Evolutionary conservation across 2,113 vertebrate genomes (phyloP).

Genomic region (Myrmophylax atrothorax): DNA sequence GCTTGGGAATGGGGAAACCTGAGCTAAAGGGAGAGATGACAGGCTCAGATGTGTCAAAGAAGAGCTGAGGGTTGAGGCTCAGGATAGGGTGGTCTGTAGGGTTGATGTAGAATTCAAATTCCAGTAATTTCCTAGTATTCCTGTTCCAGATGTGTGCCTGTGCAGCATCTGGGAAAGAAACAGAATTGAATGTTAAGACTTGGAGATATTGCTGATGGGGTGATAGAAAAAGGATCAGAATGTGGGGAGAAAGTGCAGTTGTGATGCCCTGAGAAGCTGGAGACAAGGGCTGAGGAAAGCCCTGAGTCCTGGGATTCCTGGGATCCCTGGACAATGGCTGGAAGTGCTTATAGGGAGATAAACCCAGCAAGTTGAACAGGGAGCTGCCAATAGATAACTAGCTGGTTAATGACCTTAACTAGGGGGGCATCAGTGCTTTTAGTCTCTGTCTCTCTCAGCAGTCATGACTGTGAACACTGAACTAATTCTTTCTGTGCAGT

Average conservation of each 20-base stretch:
- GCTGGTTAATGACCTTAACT: background rate
- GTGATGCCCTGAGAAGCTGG: background rate
- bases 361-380: background rate
- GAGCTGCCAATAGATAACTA: background rate
- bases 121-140: background rate
- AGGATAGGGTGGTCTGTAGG: background rate
- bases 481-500: background rate
- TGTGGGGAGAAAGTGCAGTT: background rate
- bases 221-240: background rate
- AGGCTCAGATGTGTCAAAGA: background rate
- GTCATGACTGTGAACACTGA: background rate
- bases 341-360: background rate
- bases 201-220: too few relatives aligned
- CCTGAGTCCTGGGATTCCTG: background rate
- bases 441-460: background rate
- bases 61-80: background rate
- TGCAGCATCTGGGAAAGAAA: background rate
- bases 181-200: background rate
- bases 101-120: background rate
- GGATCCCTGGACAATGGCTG: background rate
- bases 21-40: background rate
- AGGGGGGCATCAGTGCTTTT: background rate
- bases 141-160: background rate
- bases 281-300: background rate
- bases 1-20: background rate